Evolutionary conservation across 2,113 vertebrate species (phyloP), one percentile per base, ranked within the genome.

Genomic region (Cyprinodon variegatus): DNA sequence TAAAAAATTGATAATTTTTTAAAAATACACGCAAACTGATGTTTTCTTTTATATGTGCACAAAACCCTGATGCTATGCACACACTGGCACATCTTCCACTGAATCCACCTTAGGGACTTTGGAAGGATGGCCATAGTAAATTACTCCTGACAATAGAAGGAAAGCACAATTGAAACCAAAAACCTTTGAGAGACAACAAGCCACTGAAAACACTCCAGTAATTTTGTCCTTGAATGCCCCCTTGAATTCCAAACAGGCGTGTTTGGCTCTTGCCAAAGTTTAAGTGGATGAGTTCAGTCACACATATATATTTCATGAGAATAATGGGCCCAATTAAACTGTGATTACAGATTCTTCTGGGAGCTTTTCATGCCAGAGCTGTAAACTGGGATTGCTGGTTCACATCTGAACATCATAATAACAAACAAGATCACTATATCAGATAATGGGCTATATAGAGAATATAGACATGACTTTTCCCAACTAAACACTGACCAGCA

Each of bases 291-390:
- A 88, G 89, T 92, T 83, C 76, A 89, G 87, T 91, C 78, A 78
- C 75, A 86, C 84, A 90, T 91, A 80, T 92, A 93, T 92, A 91
- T 91, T 92, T 92, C 83, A 92, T 92, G 88, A 90, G 75, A 81
- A 84, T 91, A 91, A 92, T 89, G 88, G 82, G 77, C 77, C 82
- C 79, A 76, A 91, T 92, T 88, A 90, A 85, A 89, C 4, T 81
- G 79, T 90, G 88, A 91, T 92, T 88, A 82, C 79, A 89, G 83
- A 79, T 79, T 89, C 89, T 90, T 90, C 81, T 59, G 89, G 90
- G 88, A 89, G 74, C 74, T 75, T 85, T 85, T 90, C 74, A 89
- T 80, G 64, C 65, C 50, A 36, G 76, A 0, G 87, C 74, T 82
- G 86, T 85, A 86, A 79, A 79, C 68, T 68, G 65, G 79, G 65